Evolutionary conservation across 2,888 invertebrate genomes (phyloP).

Genomic region (Andrena flavipes): DNA sequence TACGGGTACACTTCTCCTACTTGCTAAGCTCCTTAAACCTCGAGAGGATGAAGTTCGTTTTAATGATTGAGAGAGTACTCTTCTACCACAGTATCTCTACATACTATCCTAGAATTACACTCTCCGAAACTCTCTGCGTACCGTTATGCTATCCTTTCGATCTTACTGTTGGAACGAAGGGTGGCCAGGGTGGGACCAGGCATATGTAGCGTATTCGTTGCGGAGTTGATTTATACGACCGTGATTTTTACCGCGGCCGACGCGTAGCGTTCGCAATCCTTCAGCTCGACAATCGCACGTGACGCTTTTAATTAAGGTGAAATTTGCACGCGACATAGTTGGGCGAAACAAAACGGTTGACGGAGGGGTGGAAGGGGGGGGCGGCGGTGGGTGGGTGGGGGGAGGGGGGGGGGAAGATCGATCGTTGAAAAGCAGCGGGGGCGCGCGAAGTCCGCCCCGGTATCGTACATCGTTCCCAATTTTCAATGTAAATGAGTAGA

Average conservation of each 20-base stretch:
- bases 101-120: too few species aligned
- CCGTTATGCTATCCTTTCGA: background rate
- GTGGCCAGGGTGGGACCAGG: background rate
- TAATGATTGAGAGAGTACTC: too few species aligned
- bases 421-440: slow-evolving; percentile 27
- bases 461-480: slow-evolving; percentile 59
- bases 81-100: too few species aligned
- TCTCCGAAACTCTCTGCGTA: too few species aligned
- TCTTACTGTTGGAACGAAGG: background rate
- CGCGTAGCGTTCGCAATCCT: slow-evolving; percentile 30
- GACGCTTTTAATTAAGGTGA: slow-evolving; percentile 69
- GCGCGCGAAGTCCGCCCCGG: background rate
- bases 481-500: slow-evolving; percentile 46
- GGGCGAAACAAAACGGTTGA: slow-evolving; percentile 44
- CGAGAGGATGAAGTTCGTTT: too few species aligned
- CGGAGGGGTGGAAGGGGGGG: background rate
- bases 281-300: slow-evolving; percentile 53
- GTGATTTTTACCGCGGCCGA: slow-evolving; percentile 36
- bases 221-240: slow-evolving; percentile 38
- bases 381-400: too few species aligned
- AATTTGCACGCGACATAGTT: slow-evolving; percentile 61
- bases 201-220: slow-evolving; percentile 8
- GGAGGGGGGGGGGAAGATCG: slow-evolving; percentile 35
- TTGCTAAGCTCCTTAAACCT: too few species aligned
- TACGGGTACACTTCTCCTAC: too few species aligned